phyloP scores from a whole-genome alignment of 2,888 invertebrate species.

The Acanthosepion esculentum region DNA sequence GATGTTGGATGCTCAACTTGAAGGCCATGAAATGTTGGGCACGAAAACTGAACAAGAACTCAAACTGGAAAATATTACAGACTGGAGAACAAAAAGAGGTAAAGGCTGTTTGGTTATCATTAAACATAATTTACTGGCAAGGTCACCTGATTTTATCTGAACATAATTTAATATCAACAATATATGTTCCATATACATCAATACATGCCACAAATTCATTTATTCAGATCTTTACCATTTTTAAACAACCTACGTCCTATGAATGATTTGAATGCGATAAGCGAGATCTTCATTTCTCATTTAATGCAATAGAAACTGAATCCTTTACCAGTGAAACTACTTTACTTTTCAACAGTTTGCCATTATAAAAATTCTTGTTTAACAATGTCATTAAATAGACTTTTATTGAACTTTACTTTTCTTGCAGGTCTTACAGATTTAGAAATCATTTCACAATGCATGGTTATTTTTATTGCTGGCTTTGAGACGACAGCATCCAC shows the following conservation, averaged over 20 bases:
- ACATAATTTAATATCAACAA: neutral
- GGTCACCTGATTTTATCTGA: neutral
- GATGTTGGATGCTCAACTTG: slow-evolving; percentile 17
- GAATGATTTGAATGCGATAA: no score
- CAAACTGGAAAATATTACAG: neutral
- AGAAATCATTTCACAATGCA: slow-evolving; percentile 48
- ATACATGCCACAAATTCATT: no score
- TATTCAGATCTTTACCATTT: no score
- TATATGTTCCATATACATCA: no score
- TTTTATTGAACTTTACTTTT: neutral
- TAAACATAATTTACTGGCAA: neutral
- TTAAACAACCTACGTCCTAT: no score
- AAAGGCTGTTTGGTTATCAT: neutral
- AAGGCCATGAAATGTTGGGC: neutral
- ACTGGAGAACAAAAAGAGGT: slow-evolving; percentile 23
- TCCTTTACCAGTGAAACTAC: neutral
- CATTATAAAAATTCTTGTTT: neutral
- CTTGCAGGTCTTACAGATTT: slow-evolving; percentile 3
- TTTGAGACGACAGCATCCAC: slow-evolving; percentile 50
- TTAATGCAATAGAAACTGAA: no score
- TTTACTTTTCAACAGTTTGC: neutral
- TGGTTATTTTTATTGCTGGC: slow-evolving; percentile 49
- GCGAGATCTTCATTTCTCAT: no score
- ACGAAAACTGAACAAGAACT: neutral
- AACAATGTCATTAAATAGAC: neutral